Evolutionary conservation across 2,797 vertebrate species (phyloP), one percentile per base, ranked within the genome.

Genomic region (Sebastes kiyomatsui): DNA sequence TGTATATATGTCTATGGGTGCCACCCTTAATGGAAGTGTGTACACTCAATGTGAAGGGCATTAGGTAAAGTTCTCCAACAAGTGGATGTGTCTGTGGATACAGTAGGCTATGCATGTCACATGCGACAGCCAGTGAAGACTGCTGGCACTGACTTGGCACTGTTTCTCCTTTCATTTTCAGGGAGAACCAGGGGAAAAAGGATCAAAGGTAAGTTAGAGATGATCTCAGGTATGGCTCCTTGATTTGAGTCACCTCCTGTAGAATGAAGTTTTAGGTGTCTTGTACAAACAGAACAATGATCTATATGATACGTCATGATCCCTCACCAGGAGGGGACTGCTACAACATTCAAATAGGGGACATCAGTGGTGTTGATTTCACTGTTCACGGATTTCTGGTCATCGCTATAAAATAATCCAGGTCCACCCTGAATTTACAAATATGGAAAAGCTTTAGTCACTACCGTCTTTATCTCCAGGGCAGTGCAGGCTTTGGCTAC

Each of bases 171-270:
- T 71, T 23, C 2, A 20, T 76, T 92, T 72, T 6, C 89, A 98
- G 97, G 97, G 97, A 16, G 94, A 94, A 82, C 90, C 94, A 70
- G 97, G 97, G 80, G 97, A 97, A 60, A 92, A 94, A 56, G 97
- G 97, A 64, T 0, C 89, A 22, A 98, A 98, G 96, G 95, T 96
- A 82, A 85, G 90, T 87, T 13, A 23, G 2, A 72, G n/a, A 65
- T 67, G 0, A 4, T 72, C 11, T 54, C 2, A n/a, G 54, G 28
- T 67, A 32, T 28, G 6, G 23, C 49, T 49, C 2, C 2, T 68
- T 35, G 28, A 49, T 59, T 62, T 42, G 6, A 60, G 11, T 65
- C 7, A 1, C 3, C 20, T 9, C 32, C 22, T 23, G 42, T 42
- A 28, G n/a, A 38, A 7, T 4, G 16, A 5, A 67, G 55, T n/a